phyloP scores from a whole-genome alignment of 2,797 vertebrate species.

The Tolypeutes matacus region DNA sequence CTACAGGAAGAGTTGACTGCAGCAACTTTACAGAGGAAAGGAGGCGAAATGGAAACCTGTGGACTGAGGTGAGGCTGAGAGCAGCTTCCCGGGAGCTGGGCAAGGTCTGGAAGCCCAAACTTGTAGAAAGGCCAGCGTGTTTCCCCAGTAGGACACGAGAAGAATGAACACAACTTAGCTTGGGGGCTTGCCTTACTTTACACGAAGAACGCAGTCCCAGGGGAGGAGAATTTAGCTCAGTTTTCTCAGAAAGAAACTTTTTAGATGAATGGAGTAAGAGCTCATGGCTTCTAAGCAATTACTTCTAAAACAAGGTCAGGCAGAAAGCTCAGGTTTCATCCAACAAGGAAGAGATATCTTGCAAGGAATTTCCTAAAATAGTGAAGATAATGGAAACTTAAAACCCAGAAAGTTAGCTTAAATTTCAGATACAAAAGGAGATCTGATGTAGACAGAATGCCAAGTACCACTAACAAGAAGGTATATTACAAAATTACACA shows the following conservation, averaged over 20 bases:
- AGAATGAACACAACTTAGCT: slow-evolving; percentile 56
- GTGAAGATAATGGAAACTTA: slow-evolving; percentile 68
- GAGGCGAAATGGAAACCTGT: not conserved
- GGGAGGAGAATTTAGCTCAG: slow-evolving; percentile 63
- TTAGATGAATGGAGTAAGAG: slow-evolving; percentile 65
- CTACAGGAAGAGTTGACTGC: not conserved
- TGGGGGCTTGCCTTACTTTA: slow-evolving; percentile 61
- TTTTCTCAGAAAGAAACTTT: slow-evolving; percentile 72
- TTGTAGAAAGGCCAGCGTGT: not conserved
- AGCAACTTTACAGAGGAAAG: not conserved
- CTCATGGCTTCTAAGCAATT: slow-evolving; percentile 74
- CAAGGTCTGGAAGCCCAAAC: not conserved
- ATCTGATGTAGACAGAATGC: not conserved
- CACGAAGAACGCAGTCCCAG: slow-evolving; percentile 41
- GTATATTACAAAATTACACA: not conserved
- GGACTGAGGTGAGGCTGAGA: slow-evolving; percentile 21
- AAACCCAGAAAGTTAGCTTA: slow-evolving; percentile 62
- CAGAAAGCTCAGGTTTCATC: slow-evolving; percentile 73
- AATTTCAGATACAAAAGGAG: slow-evolving; percentile 62
- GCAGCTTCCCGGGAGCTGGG: too few species aligned
- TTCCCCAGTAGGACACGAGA: not conserved
- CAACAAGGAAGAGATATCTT: slow-evolving; percentile 72
- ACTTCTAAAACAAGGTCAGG: slow-evolving; percentile 82
- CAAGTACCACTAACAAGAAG: not conserved
- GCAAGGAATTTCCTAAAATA: slow-evolving; percentile 73